Base-by-base conservation (phyloP, 2,113 vertebrate genomes). In the Stigmatopora argus region DNA sequence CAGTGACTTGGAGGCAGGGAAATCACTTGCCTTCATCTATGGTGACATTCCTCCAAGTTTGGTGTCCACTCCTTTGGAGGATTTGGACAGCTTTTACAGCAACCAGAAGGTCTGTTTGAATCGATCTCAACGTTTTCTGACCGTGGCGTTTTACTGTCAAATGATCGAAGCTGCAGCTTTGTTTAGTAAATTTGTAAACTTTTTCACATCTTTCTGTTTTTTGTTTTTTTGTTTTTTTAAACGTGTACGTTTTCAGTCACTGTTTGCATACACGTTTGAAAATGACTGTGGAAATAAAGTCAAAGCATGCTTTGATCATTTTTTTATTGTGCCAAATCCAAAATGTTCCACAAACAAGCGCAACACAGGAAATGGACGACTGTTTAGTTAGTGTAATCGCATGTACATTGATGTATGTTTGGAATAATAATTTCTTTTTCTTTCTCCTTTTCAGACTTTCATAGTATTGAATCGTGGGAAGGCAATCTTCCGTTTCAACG, bases 391-490 rank as follows among this genome's bases (percentile, higher is more conserved):
- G 31, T 4, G 3, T 35, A 0, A 41, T 60, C 8, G n/a, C 57
- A 38, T 0, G 18, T 17, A 47, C 44, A 26, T 62, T 14, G 9
- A 41, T 10, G 13, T 59, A 1, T 13, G 35, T 59, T 38, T 3
- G 26, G 14, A 47, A 48, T 10, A 41, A 41, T 41, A 10, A 31
- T 15, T 60, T 3, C 53, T 1, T 23, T 70, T 38, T 83, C 9
- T 41, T 2, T 76, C 44, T 82, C 49, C 86, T 81, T 94, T 92
- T 91, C 92, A 99, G 96, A 98, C 94, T 46, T 99, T 99, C 91
- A 97, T 98, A 97, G 96, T 99, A 92, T 93, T 98, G 93, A 99
- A 99, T 90, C 95, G 86, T 72, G 94, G 94, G 80, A 98, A 99
- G 90, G 85, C 93, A 78, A 96, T 99, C 81, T 99, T 95, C 85